Evolutionary conservation across 1,140 invertebrate genomes (phyloP), one percentile per base, ranked within the genome.

Genomic region (Drosophila bipectinata): DNA sequence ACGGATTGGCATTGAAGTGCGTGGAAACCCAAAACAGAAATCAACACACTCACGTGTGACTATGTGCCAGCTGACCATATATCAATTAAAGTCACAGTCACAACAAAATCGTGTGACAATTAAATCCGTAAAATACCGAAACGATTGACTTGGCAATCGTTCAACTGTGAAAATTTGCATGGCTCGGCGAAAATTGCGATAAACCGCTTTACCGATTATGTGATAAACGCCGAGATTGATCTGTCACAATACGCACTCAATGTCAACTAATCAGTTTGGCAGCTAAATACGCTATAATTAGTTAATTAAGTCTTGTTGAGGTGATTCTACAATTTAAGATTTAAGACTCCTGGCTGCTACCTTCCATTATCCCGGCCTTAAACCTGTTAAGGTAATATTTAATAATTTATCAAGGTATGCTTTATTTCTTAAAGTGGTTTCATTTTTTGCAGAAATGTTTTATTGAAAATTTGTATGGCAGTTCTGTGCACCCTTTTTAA

Each of bases 31-130:
- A n/a, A 63, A 57, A 73, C 68, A 68, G 21, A 47, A 47, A 15
- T 3, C 44, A 10, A 24, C 52, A 61, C 54, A 72, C 71, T 66
- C 83, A 76, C 72, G 75, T 83, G 83, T 57, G 66, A 47, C 44
- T 63, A 44, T 51, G 26, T 63, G 45, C 58, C 58, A 41, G 21
- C 56, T 49, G 58, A 53, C 61, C 71, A 88, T 87, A 88, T 88
- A 87, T 87, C 82, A 87, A 79, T 87, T 88, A 77, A 71, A 77
- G 73, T 77, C 74, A 79, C 71, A 87, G 79, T 87, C 79, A 88
- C 71, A 87, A 88, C 82, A 85, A 78, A 57, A 69, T 75, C 79
- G 75, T 82, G 83, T 88, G 82, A 87, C 82, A 88, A 85, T 87
- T 85, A 76, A 68, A 64, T 49, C 48, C 63, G 52, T 10, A 49